Evolutionary conservation across 1,140 invertebrate species (phyloP).

Genomic region (Lasioglossum albipes): DNA sequence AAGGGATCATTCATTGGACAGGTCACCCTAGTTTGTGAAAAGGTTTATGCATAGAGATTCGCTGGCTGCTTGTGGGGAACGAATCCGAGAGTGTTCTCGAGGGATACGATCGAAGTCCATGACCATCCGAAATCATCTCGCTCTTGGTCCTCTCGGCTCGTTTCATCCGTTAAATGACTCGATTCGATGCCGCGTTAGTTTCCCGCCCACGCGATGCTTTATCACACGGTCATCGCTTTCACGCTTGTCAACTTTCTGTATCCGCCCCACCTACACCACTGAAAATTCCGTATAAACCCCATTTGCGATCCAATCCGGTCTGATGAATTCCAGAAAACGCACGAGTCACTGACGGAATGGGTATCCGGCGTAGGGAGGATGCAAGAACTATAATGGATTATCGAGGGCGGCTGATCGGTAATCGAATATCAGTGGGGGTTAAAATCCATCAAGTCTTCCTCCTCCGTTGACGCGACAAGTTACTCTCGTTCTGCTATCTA

Average conservation of each 20-base stretch:
- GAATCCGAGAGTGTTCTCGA: not conserved
- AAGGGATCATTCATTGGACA: no score
- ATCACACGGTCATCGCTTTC: constrained; percentile 3
- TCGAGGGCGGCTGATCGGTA: constrained; percentile 70
- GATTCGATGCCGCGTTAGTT: not conserved
- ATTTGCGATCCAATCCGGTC: constrained; percentile 70
- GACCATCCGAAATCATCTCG: no score
- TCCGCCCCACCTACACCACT: constrained; percentile 11
- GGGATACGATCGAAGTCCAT: not conserved
- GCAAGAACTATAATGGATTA: constrained; percentile 77
- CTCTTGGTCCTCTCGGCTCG: not conserved
- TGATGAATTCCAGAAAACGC: constrained; percentile 75
- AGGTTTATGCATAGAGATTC: no score
- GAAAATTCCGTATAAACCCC: constrained; percentile 66
- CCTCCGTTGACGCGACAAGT: constrained; percentile 45
- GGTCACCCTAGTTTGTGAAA: no score
- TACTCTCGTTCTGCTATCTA: constrained; percentile 14
- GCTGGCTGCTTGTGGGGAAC: not conserved
- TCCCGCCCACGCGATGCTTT: not conserved
- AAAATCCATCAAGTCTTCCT: constrained; percentile 74
- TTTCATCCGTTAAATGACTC: not conserved
- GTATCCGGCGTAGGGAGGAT: constrained; percentile 54
- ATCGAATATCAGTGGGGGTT: constrained; percentile 76
- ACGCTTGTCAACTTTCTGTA: constrained; percentile 48
- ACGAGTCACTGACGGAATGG: constrained; percentile 62